phyloP scores from a whole-genome alignment of 2,797 vertebrate genomes.

The Semotilus atromaculatus region DNA sequence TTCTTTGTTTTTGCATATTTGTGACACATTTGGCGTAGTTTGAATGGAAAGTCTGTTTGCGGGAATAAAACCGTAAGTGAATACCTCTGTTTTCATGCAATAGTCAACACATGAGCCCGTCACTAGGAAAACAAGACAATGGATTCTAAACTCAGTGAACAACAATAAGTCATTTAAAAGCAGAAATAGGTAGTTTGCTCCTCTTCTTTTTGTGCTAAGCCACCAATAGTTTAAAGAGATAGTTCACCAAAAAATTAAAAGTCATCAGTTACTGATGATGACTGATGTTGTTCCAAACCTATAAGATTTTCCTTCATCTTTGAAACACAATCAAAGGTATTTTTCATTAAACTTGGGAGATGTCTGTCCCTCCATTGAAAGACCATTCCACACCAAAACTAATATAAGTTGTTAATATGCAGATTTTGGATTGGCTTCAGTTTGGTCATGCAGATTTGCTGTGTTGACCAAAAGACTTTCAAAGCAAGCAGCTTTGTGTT shows the following conservation, averaged over 20 bases:
- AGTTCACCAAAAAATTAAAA: background rate
- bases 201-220: background rate
- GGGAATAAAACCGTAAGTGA: background rate
- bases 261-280: background rate
- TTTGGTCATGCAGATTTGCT: background rate
- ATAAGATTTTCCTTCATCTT: background rate
- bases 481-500: background rate
- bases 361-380: background rate
- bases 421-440: background rate
- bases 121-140: background rate
- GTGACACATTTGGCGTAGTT: background rate
- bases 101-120: background rate
- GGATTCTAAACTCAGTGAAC: background rate
- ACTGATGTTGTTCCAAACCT: background rate
- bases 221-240: background rate
- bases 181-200: background rate
- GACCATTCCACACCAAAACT: background rate
- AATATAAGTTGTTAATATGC: background rate
- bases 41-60: slow-evolving; percentile 7
- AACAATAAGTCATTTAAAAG: background rate
- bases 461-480: background rate
- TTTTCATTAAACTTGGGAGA: background rate
- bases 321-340: background rate
- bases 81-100: slow-evolving; percentile 5
- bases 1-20: slow-evolving; percentile 2